Conservation (phyloP, 1,140 invertebrate species). For the Trachymyrmex cornetzi region DNA sequence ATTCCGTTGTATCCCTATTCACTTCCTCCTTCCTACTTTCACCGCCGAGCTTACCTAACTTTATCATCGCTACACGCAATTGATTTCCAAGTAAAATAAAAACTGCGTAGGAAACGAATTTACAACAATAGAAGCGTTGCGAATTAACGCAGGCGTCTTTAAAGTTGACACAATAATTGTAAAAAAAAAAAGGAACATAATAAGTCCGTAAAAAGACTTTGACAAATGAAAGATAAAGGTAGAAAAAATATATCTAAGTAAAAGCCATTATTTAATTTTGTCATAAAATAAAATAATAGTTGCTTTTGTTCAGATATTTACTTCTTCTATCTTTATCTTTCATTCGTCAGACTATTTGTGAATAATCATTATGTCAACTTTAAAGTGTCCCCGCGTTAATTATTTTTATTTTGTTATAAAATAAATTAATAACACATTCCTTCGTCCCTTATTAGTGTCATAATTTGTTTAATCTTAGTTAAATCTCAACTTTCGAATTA, state of each 20-base stretch:
- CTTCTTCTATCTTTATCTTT: too few relatives aligned
- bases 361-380: too few relatives aligned
- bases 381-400: too few relatives aligned
- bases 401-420: too few relatives aligned
- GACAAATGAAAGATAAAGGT: too few relatives aligned
- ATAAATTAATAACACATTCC: neutral
- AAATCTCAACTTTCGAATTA: neutral
- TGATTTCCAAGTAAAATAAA: slow-evolving; percentile 1
- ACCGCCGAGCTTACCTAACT: slow-evolving; percentile 41
- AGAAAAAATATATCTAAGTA: neutral
- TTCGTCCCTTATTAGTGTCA: neutral
- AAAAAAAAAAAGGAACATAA: too few relatives aligned
- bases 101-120: neutral
- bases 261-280: too few relatives aligned
- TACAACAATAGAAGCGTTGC: neutral
- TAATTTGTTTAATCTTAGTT: neutral
- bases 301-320: too few relatives aligned
- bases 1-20: neutral
- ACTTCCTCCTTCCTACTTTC: slow-evolving; percentile 51
- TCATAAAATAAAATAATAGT: neutral
- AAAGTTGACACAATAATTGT: neutral
- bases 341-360: too few relatives aligned
- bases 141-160: neutral
- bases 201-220: neutral
- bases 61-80: slow-evolving; percentile 23